These are phyloP conservation scores for Cyprinus carpio DNA, from an alignment of 2,113 vertebrate species.

Conservation along the genomic window DNA sequence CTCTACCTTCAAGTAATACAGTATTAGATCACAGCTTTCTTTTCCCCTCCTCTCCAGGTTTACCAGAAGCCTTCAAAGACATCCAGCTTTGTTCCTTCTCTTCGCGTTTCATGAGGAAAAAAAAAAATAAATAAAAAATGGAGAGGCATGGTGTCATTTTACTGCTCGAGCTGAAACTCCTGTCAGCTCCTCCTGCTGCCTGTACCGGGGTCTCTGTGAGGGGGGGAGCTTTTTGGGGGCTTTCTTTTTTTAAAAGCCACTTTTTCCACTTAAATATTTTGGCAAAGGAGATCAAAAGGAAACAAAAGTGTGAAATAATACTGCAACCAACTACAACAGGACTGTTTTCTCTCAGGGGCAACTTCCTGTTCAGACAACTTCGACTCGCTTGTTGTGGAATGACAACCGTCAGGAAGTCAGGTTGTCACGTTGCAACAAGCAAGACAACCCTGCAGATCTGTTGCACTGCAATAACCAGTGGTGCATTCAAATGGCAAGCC, in stretches of 20 bases:
- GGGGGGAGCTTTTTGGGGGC: not conserved
- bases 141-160: slow-evolving; percentile 75
- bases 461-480: not conserved
- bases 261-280: not conserved
- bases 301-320: slow-evolving; percentile 45
- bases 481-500: not conserved
- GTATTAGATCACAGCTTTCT: not conserved
- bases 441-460: slow-evolving; percentile 43
- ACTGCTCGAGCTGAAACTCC: slow-evolving; percentile 66
- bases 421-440: slow-evolving; percentile 51
- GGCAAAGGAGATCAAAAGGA: not conserved
- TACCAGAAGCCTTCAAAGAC: slow-evolving; percentile 20
- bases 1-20: slow-evolving; percentile 39
- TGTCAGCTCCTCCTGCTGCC: slow-evolving; percentile 68
- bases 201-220: slow-evolving; percentile 48
- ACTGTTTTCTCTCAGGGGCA: not conserved
- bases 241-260: not conserved
- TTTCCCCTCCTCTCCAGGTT: slow-evolving; percentile 6
- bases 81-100: slow-evolving; percentile 75
- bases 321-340: slow-evolving; percentile 20
- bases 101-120: slow-evolving; percentile 70
- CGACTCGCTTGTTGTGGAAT: slow-evolving; percentile 55
- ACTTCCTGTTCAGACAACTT: slow-evolving; percentile 49
- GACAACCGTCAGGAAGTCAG: slow-evolving; percentile 57
- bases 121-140: slow-evolving; percentile 64